Percentiles rank a stretch among this genome's conserved stretches.
Evolutionary conservation across 2,888 invertebrate genomes (phyloP).

Genomic region (Lamproptera curius): DNA sequence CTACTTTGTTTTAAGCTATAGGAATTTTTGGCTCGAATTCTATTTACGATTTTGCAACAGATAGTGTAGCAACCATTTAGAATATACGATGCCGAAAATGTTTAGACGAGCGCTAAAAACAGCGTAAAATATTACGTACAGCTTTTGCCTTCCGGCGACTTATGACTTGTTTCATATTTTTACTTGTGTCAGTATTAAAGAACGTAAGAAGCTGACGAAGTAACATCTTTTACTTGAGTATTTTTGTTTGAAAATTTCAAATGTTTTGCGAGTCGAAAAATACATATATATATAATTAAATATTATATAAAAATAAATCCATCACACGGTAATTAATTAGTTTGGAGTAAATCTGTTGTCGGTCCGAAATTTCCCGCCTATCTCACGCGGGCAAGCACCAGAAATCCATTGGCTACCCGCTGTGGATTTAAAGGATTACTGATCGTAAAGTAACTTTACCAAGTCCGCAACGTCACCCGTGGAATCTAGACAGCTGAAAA

Average conservation of each 20-base stretch:
- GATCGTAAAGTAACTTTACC: conserved; percentile 11
- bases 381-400: conserved; percentile 12
- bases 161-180: neutral
- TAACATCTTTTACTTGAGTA: too few relatives aligned
- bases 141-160: neutral
- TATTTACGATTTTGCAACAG: neutral
- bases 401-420: conserved; percentile 13
- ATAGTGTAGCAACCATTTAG: neutral
- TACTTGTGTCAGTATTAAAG: neutral
- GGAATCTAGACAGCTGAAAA: too few relatives aligned
- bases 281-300: too few relatives aligned
- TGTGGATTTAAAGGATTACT: conserved; percentile 12
- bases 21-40: neutral
- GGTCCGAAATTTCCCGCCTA: conserved; percentile 15
- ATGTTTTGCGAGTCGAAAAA: too few relatives aligned
- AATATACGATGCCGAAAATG: neutral
- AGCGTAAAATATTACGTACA: neutral
- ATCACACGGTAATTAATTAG: conserved; percentile 10
- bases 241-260: too few relatives aligned
- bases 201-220: too few relatives aligned
- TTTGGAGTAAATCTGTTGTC: conserved; percentile 15
- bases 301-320: conserved; percentile 9
- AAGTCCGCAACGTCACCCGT: too few relatives aligned
- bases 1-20: too few relatives aligned
- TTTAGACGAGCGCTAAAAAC: neutral